Percentiles rank a stretch among this genome's conserved stretches.
phyloP scores from a whole-genome alignment of 2,113 vertebrate genomes.

The Corythornis cristatus region DNA sequence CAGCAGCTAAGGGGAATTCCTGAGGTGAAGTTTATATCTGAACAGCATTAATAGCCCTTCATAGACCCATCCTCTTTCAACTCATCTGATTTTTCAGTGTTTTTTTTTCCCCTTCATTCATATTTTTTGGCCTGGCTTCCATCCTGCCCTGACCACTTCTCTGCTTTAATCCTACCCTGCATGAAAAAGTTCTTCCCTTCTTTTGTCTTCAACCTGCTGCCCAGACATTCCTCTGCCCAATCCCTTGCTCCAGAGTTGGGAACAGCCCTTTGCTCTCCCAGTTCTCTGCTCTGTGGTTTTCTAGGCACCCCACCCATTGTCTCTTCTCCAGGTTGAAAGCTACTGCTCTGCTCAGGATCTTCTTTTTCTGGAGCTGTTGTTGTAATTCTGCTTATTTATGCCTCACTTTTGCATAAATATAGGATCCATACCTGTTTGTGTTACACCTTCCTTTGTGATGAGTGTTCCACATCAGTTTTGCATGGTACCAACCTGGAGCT shows the following conservation, averaged over 20 bases:
- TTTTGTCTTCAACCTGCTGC: conserved; percentile 11
- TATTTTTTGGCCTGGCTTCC: background rate
- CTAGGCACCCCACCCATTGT: background rate
- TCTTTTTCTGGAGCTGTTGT: background rate
- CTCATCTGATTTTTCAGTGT: background rate
- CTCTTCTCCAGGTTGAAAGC: background rate
- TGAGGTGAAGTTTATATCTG: conserved; percentile 31
- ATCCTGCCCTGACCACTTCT: background rate
- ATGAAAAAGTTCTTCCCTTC: background rate
- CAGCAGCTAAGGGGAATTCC: conserved; percentile 4
- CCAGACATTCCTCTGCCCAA: background rate
- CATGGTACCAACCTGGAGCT: background rate
- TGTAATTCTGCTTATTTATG: background rate
- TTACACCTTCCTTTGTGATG: background rate
- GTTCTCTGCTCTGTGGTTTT: background rate
- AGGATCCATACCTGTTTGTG: background rate
- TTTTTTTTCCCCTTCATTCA: background rate
- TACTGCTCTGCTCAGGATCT: background rate
- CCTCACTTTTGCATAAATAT: background rate
- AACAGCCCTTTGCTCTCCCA: background rate
- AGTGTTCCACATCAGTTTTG: background rate
- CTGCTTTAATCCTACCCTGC: conserved; percentile 8
- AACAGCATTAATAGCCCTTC: background rate
- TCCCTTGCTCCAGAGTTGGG: background rate
- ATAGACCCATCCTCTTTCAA: background rate